A percentile compares a stretch with the other conserved stretches of the same genome.
These are phyloP conservation scores for Hoplodrina ambigua DNA, from an alignment of 2,888 invertebrate species.

Conservation along the genomic window DNA sequence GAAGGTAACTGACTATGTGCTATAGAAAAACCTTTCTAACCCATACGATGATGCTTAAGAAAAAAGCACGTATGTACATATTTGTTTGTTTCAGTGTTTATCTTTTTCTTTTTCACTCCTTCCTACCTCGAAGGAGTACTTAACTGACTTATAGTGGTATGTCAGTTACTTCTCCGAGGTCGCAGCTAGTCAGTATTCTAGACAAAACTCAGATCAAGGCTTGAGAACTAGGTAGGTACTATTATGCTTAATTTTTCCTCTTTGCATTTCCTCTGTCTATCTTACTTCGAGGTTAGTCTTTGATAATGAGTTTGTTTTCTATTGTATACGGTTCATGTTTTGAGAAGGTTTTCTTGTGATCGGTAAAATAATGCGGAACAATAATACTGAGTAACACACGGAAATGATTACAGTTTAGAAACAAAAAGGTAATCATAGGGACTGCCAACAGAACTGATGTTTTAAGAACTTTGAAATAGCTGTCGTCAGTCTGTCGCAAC, in stretches of 20 bases:
- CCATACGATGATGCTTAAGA: too few species aligned
- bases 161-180: constrained; percentile 25
- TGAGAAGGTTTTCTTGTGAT: neutral
- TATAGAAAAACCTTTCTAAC: too few species aligned
- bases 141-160: too few species aligned
- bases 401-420: constrained; percentile 14
- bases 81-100: neutral
- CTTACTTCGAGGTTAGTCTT: constrained; percentile 35
- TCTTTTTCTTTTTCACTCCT: neutral
- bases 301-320: constrained; percentile 15
- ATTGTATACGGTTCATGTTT: constrained; percentile 17
- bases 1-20: too few species aligned
- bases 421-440: neutral
- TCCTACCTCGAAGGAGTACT: too few species aligned
- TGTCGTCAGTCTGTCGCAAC: too few species aligned
- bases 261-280: constrained; percentile 44
- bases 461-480: too few species aligned
- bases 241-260: constrained; percentile 49
- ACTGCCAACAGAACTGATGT: too few species aligned
- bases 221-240: constrained; percentile 19
- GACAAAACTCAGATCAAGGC: constrained; percentile 24
- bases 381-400: neutral
- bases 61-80: too few species aligned
- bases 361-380: constrained; percentile 19
- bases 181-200: constrained; percentile 56